These are phyloP conservation scores for Mesembrinibis cayennensis DNA, from an alignment of 2,113 vertebrate genomes.

Conservation along the genomic window DNA sequence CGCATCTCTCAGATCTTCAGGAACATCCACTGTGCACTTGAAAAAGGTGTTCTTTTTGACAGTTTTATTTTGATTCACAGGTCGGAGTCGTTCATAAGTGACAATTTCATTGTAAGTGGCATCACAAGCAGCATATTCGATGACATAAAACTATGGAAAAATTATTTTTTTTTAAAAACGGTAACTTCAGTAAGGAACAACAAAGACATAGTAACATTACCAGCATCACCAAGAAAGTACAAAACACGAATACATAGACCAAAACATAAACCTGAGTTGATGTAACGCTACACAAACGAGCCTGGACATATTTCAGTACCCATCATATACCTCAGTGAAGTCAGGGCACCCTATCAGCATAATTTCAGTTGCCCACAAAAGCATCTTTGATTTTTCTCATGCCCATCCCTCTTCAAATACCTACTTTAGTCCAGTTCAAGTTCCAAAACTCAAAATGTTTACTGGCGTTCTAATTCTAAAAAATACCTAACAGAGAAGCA, in stretches of 20 bases:
- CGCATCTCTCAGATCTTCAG: conserved; percentile 84
- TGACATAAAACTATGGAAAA: conserved; percentile 80
- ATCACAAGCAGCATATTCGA: conserved; percentile 86
- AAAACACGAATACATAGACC: neutral
- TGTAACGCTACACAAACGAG: neutral
- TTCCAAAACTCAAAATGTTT: neutral
- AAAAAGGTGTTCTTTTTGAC: conserved; percentile 86
- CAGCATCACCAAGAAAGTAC: neutral
- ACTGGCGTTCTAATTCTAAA: neutral
- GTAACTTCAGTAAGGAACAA: neutral
- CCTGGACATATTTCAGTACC: neutral
- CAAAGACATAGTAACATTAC: neutral
- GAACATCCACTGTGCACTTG: conserved; percentile 83
- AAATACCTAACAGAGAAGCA: neutral
- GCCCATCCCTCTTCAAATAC: neutral
- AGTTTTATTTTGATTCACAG: conserved; percentile 84
- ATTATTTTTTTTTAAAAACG: neutral
- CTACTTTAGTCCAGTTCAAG: neutral
- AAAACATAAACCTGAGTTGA: neutral
- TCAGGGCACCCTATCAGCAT: fast-evolving
- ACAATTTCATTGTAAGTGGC: conserved; percentile 87
- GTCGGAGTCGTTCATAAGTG: conserved; percentile 83
- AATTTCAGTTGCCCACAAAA: neutral
- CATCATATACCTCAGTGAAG: neutral
- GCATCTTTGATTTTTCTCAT: neutral